A percentile compares a stretch with the other conserved stretches of the same genome.
phyloP scores from a whole-genome alignment of 2,888 invertebrate genomes.

The Amblyjoppa fuscipennis region DNA sequence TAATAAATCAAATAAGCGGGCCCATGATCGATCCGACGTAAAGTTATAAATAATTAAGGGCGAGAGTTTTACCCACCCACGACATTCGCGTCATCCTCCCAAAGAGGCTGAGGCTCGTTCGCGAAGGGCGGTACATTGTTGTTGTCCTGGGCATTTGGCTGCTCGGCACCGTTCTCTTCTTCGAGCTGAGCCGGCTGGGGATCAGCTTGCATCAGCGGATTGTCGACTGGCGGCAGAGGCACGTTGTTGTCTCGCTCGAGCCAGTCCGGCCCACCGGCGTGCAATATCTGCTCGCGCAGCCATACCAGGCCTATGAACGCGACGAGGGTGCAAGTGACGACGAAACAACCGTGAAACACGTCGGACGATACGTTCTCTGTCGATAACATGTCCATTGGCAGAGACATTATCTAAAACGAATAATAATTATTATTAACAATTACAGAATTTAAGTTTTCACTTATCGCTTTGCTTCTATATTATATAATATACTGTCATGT shows the following conservation, averaged over 20 bases:
- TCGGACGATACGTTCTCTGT: conserved; percentile 97
- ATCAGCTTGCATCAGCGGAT: conserved; percentile 86
- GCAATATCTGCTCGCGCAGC: conserved; percentile 98
- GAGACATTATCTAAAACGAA: conserved; percentile 87
- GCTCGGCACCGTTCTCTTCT: conserved; percentile 74
- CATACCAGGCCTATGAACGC: conserved; percentile 99
- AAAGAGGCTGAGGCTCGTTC: conserved; percentile 80
- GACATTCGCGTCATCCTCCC: conserved; percentile 78
- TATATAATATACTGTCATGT: too few relatives aligned
- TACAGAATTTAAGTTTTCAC: too few relatives aligned
- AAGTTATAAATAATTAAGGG: background rate
- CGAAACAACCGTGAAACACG: conserved; percentile 98
- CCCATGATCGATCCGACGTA: conserved; percentile 60
- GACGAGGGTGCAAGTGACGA: conserved; percentile 97
- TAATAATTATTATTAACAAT: background rate
- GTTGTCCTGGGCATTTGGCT: conserved; percentile 81
- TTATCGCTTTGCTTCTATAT: too few relatives aligned
- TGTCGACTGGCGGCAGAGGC: conserved; percentile 85
- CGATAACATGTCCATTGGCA: conserved; percentile 96
- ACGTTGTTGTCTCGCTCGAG: conserved; percentile 90
- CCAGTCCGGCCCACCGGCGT: conserved; percentile 99
- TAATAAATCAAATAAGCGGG: background rate
- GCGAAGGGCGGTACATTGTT: conserved; percentile 84
- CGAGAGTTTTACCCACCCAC: conserved; percentile 69
- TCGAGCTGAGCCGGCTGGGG: conserved; percentile 71